Conservation (phyloP, 2,797 vertebrate species). For the Orientallactaga sibirica region DNA sequence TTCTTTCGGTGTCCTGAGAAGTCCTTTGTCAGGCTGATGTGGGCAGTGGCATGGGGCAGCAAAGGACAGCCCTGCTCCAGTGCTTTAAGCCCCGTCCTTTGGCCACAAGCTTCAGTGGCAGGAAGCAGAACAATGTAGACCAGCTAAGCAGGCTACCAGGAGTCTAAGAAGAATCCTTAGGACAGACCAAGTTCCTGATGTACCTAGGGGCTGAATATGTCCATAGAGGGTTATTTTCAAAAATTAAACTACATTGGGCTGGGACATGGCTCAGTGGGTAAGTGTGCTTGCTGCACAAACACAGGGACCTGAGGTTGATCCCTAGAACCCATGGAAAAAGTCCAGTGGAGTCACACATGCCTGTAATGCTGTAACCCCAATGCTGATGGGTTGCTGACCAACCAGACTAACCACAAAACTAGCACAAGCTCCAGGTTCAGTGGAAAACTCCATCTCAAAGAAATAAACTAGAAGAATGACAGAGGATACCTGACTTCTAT, state of each 20-base stretch:
- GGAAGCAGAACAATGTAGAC: neutral
- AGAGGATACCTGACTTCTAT: no score
- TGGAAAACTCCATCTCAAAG: no score
- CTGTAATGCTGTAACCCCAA: no score
- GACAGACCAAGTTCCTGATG: neutral
- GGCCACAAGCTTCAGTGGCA: neutral
- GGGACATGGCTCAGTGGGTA: no score
- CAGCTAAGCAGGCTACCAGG: neutral
- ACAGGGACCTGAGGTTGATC: no score
- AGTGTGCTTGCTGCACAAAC: no score
- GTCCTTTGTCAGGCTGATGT: neutral
- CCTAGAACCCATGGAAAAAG: no score
- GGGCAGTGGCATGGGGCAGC: neutral
- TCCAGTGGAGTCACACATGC: no score
- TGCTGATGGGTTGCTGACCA: no score
- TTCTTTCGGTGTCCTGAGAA: neutral
- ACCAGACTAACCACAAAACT: no score
- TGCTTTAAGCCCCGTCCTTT: neutral
- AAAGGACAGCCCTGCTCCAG: neutral
- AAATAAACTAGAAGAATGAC: no score
- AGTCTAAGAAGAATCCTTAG: neutral
- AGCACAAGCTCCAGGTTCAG: no score
- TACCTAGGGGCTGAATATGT: neutral
- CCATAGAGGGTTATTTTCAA: neutral
- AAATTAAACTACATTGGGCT: neutral